Conservation (phyloP, 2,797 vertebrate species). For the Aulostomus chinensis region DNA sequence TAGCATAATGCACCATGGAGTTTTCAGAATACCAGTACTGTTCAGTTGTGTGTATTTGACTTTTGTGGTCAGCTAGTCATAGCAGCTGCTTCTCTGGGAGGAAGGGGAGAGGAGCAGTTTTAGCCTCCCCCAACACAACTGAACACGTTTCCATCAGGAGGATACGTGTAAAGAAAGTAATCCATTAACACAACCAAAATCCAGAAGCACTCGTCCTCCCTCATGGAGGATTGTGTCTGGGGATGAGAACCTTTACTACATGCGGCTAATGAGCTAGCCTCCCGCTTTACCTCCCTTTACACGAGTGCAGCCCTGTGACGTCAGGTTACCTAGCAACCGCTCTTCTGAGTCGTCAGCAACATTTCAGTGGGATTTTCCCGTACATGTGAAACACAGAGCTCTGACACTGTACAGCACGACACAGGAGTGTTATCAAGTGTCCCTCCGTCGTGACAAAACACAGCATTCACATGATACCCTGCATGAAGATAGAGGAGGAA, state of each 20-base stretch:
- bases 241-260: slow-evolving; percentile 10
- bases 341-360: slow-evolving; percentile 78
- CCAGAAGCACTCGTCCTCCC: too few relatives aligned
- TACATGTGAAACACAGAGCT: slow-evolving; percentile 62
- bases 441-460: slow-evolving; percentile 6
- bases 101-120: neutral
- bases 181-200: too few relatives aligned
- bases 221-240: too few relatives aligned
- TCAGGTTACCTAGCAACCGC: slow-evolving; percentile 83
- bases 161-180: too few relatives aligned
- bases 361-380: slow-evolving; percentile 82
- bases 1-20: slow-evolving; percentile 10
- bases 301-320: slow-evolving; percentile 75
- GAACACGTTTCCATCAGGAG: too few relatives aligned
- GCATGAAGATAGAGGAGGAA: neutral
- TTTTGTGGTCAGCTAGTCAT: neutral
- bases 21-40: too few relatives aligned
- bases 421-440: slow-evolving; percentile 18
- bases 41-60: slow-evolving; percentile 13
- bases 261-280: slow-evolving; percentile 60
- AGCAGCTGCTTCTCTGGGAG: slow-evolving; percentile 1
- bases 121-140: neutral
- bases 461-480: neutral
- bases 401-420: slow-evolving; percentile 39
- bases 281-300: slow-evolving; percentile 57